These are phyloP conservation scores for Drosophila simulans DNA, from an alignment of 1,140 invertebrate species.

Conservation along the genomic window DNA sequence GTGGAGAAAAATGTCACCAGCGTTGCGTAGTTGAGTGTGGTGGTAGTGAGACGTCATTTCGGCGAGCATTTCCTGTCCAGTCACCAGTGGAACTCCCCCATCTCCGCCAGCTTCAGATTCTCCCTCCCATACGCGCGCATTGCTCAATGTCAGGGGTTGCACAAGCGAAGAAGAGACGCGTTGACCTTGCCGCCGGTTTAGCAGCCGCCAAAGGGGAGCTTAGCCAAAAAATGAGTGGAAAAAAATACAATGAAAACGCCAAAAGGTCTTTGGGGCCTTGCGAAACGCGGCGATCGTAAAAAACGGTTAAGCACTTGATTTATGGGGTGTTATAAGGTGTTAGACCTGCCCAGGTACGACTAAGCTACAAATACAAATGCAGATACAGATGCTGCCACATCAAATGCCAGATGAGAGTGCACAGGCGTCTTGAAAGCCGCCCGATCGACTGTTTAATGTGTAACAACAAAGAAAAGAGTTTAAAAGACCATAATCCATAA, in stretches of 20 bases:
- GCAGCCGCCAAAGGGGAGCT: constrained; percentile 33
- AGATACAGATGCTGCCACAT: too few relatives aligned
- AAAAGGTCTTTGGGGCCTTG: constrained; percentile 26
- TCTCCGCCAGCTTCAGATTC: not conserved
- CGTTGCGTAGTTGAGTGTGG: too few relatives aligned
- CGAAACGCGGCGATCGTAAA: constrained; percentile 35
- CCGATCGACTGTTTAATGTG: too few relatives aligned
- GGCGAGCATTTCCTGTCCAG: constrained; percentile 49
- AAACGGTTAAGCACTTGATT: constrained; percentile 57
- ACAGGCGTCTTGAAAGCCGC: too few relatives aligned
- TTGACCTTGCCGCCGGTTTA: constrained; percentile 48
- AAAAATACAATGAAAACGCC: not conserved
- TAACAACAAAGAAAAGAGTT: too few relatives aligned
- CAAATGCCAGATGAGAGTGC: too few relatives aligned
- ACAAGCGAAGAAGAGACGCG: not conserved
- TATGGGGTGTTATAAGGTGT: constrained; percentile 50
- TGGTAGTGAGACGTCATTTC: constrained; percentile 11
- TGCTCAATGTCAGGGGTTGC: constrained; percentile 50
- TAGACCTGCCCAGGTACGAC: constrained; percentile 27
- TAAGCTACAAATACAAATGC: not conserved
- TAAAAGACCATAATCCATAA: too few relatives aligned
- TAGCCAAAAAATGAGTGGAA: constrained; percentile 1
- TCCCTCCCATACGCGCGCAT: constrained; percentile 1
- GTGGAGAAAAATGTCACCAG: constrained; percentile 10
- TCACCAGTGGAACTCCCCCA: not conserved